These are phyloP conservation scores for Actias luna DNA, from an alignment of 2,888 invertebrate species.

Conservation along the genomic window DNA sequence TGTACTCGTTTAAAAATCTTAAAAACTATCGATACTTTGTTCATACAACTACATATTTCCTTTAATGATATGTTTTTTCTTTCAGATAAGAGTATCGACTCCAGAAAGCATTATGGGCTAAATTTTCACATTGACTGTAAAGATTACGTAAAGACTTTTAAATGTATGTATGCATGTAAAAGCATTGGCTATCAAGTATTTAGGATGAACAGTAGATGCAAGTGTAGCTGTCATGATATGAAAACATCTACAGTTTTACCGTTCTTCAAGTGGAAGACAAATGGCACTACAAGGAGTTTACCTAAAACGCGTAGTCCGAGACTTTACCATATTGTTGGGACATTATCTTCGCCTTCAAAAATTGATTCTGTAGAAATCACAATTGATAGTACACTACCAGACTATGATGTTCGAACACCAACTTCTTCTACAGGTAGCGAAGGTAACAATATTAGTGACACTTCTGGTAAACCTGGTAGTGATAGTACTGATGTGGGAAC, in stretches of 20 bases:
- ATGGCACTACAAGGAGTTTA: conserved; percentile 47
- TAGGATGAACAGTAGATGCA: conserved; percentile 49
- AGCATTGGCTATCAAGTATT: conserved; percentile 59
- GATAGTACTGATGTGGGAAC: not conserved
- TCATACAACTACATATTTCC: not conserved
- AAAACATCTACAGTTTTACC: conserved; percentile 54
- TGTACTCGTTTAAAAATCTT: not conserved
- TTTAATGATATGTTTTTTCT: not conserved
- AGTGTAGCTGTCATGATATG: conserved; percentile 60
- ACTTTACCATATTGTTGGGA: conserved; percentile 57
- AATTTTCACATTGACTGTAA: conserved; percentile 49
- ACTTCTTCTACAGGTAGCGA: not conserved
- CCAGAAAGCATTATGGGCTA: conserved; percentile 60
- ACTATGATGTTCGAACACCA: not conserved
- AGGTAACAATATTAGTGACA: not conserved
- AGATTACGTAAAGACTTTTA: conserved; percentile 51
- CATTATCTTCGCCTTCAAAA: conserved; percentile 41
- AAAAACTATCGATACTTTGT: not conserved
- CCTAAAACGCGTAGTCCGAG: conserved; percentile 49
- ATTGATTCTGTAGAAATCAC: not conserved
- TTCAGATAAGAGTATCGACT: conserved; percentile 35
- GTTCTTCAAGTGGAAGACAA: conserved; percentile 60
- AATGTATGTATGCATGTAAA: conserved; percentile 63
- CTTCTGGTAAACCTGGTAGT: not conserved
- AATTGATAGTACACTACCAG: not conserved